Evolutionary conservation across 2,888 invertebrate genomes (phyloP).

Genomic region (Elysia crispata): DNA sequence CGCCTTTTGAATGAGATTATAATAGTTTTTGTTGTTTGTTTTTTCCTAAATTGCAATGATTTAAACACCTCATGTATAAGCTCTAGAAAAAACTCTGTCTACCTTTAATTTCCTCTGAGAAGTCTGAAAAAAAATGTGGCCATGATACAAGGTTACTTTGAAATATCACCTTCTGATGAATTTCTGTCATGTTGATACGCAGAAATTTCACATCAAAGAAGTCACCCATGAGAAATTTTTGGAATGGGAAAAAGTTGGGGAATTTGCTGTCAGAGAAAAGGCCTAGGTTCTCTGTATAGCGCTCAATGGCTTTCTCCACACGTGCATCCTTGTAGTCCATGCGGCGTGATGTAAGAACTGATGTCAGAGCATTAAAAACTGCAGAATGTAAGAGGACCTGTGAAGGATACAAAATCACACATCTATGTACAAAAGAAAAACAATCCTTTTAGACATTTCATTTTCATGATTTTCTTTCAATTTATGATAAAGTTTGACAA

Average conservation of each 20-base stretch:
- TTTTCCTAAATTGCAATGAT: too few species aligned
- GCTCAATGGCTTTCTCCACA: slow-evolving; percentile 41
- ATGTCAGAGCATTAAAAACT: slow-evolving; percentile 42
- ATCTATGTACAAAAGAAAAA: neutral
- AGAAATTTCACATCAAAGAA: slow-evolving; percentile 54
- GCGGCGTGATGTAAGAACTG: slow-evolving; percentile 33
- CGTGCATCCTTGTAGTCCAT: slow-evolving; percentile 48
- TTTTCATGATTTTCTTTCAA: too few species aligned
- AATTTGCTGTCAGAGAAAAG: slow-evolving; percentile 52
- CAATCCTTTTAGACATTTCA: too few species aligned
- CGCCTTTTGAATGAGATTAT: too few species aligned
- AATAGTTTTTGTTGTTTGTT: too few species aligned
- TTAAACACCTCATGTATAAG: too few species aligned
- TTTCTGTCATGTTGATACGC: slow-evolving; percentile 53
- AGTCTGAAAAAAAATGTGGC: too few species aligned
- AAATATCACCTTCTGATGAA: slow-evolving; percentile 49
- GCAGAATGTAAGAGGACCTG: slow-evolving; percentile 40
- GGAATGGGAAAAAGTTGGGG: slow-evolving; percentile 54
- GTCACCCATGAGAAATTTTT: slow-evolving; percentile 54
- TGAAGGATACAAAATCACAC: neutral
- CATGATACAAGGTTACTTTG: too few species aligned
- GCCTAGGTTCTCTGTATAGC: slow-evolving; percentile 50
- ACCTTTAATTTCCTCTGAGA: too few species aligned
- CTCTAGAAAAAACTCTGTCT: too few species aligned
- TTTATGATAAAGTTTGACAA: too few species aligned